Conservation (phyloP, 2,888 invertebrate genomes). For the Mesoligia furuncula region DNA sequence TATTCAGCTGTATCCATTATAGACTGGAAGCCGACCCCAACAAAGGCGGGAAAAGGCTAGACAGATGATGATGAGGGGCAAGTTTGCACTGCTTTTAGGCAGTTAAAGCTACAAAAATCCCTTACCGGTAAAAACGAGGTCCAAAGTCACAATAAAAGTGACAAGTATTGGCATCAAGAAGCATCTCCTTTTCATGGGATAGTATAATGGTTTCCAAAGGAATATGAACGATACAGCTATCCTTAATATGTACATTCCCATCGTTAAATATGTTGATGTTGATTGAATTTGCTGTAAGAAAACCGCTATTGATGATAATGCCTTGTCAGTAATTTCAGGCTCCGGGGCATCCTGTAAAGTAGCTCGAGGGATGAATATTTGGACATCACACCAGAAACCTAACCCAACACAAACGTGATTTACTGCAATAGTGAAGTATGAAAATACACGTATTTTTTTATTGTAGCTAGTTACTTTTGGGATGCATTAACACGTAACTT, state of each 20-base stretch:
- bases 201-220: constrained; percentile 82
- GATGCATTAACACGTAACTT: neutral
- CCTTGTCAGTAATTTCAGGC: constrained; percentile 20
- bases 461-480: neutral
- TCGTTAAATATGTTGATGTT: constrained; percentile 81
- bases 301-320: constrained; percentile 37
- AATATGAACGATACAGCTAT: constrained; percentile 80
- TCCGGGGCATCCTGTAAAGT: constrained; percentile 29
- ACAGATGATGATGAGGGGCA: neutral
- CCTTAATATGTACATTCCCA: constrained; percentile 84
- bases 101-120: neutral
- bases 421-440: neutral
- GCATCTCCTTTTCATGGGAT: constrained; percentile 81
- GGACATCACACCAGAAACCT: neutral
- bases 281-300: constrained; percentile 82
- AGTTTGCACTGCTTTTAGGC: no score
- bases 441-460: neutral
- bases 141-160: constrained; percentile 84
- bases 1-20: neutral
- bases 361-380: constrained; percentile 32
- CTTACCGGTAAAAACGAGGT: constrained; percentile 89
- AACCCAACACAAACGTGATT: neutral
- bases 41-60: neutral
- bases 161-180: constrained; percentile 84
- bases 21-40: neutral